A percentile compares a stretch with the other conserved stretches of the same genome.
Evolutionary conservation across 1,140 invertebrate genomes (phyloP).

Genomic region (Drosophila asahinai): DNA sequence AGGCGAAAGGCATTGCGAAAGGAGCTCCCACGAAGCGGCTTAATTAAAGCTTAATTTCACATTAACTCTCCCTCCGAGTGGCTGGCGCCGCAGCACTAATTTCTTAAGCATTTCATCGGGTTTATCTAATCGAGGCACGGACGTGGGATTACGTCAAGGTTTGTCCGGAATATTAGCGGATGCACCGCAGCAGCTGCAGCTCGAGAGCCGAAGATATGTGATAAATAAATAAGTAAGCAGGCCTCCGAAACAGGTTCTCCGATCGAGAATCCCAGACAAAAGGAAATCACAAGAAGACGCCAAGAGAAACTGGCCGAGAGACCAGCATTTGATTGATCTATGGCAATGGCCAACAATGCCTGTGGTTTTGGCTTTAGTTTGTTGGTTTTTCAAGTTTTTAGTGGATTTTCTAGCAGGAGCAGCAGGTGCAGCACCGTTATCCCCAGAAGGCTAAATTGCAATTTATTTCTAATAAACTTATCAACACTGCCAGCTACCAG

Average conservation of each 20-base stretch:
- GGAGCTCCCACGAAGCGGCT: conserved; percentile 63
- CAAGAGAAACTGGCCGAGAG: conserved; percentile 36
- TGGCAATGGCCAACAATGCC: conserved; percentile 75
- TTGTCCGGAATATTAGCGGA: conserved; percentile 70
- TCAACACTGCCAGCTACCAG: conserved; percentile 76
- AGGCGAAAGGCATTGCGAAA: conserved; percentile 69
- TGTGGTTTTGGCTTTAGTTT: conserved; percentile 44
- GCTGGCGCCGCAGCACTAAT: conserved; percentile 64
- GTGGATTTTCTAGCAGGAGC: conserved; percentile 16
- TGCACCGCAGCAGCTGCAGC: conserved; percentile 34
- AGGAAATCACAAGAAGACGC: conserved; percentile 60
- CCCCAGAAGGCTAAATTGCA: conserved; percentile 68
- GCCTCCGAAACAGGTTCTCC: conserved; percentile 50
- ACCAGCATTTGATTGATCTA: conserved; percentile 80
- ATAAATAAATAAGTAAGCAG: conserved; percentile 80
- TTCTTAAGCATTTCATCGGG: conserved; percentile 63
- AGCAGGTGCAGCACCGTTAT: conserved; percentile 51
- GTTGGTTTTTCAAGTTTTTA: conserved; percentile 14
- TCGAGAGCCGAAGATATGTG: conserved; percentile 56
- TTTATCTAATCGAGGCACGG: conserved; percentile 71
- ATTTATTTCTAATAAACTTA: conserved; percentile 84
- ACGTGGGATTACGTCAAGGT: conserved; percentile 73
- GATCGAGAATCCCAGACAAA: conserved; percentile 77
- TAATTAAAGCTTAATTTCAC: conserved; percentile 60
- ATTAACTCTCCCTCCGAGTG: conserved; percentile 45